Percentiles rank a stretch among this genome's conserved stretches.
These are phyloP conservation scores for Mesoclemmys tuberculata DNA, from an alignment of 2,113 vertebrate species.

Conservation along the genomic window DNA sequence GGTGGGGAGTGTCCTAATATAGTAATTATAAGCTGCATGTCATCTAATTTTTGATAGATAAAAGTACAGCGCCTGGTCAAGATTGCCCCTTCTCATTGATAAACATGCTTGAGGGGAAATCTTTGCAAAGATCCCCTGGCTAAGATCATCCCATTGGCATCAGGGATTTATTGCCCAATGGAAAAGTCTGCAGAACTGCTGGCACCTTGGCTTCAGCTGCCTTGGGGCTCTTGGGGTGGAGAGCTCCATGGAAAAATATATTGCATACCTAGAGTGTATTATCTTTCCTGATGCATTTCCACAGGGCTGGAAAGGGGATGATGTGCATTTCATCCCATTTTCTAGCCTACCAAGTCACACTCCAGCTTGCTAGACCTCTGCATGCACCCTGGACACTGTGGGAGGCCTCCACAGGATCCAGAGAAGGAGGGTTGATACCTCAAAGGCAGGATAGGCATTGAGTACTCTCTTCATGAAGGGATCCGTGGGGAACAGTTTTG, in stretches of 20 bases:
- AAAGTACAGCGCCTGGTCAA: neutral
- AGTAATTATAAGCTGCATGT: neutral
- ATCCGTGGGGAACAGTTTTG: neutral
- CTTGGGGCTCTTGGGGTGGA: accelerated
- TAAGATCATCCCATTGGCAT: neutral
- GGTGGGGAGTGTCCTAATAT: neutral
- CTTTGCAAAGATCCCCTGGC: neutral
- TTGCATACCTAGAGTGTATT: accelerated
- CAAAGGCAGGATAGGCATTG: neutral
- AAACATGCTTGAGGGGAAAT: neutral
- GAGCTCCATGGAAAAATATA: neutral
- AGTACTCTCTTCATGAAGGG: neutral
- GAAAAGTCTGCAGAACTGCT: neutral
- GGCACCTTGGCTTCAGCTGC: neutral
- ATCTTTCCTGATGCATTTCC: neutral
- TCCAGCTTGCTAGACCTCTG: neutral
- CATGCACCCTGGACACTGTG: neutral
- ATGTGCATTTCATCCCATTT: neutral
- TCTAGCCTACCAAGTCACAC: neutral
- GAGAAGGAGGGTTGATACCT: neutral
- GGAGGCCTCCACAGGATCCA: neutral
- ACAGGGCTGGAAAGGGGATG: neutral
- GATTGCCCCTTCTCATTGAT: neutral
- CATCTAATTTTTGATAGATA: neutral
- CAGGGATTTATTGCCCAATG: neutral